Conservation (phyloP, 1,140 invertebrate genomes). For the Hyles vespertilio region DNA sequence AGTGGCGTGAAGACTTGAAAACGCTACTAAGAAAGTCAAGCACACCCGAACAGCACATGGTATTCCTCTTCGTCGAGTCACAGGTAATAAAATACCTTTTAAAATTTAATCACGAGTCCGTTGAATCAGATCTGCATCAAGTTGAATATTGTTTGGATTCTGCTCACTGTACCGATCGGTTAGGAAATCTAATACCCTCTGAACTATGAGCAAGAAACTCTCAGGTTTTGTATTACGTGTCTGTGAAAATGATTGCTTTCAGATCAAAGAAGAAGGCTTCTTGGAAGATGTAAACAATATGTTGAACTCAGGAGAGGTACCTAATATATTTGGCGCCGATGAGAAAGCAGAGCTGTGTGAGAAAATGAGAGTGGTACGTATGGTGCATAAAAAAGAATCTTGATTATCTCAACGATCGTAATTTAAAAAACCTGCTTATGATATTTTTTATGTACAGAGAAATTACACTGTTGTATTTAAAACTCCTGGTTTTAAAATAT, state of each 20-base stretch:
- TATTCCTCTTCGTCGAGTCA: conserved; percentile 93
- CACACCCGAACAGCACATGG: conserved; percentile 89
- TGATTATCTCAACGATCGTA: no score
- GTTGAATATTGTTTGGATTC: no score
- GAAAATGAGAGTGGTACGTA: conserved; percentile 86
- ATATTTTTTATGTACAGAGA: no score
- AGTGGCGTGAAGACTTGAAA: conserved; percentile 96
- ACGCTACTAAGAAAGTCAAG: conserved; percentile 87
- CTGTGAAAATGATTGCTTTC: background rate
- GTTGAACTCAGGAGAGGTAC: conserved; percentile 95
- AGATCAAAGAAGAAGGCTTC: conserved; percentile 95
- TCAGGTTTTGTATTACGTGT: background rate
- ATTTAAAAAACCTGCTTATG: no score
- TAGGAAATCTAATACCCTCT: no score
- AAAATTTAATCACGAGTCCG: no score
- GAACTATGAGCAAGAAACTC: no score
- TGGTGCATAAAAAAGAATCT: background rate
- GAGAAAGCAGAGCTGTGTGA: conserved; percentile 96
- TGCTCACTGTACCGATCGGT: no score
- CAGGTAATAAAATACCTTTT: conserved; percentile 77
- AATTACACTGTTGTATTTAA: background rate
- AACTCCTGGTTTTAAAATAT: no score
- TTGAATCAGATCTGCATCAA: no score
- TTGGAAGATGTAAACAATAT: conserved; percentile 96
- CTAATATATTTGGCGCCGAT: conserved; percentile 91